Conservation (phyloP, 35 echinoderm and acorn worm genomes). For the Amphiura filiformis region DNA sequence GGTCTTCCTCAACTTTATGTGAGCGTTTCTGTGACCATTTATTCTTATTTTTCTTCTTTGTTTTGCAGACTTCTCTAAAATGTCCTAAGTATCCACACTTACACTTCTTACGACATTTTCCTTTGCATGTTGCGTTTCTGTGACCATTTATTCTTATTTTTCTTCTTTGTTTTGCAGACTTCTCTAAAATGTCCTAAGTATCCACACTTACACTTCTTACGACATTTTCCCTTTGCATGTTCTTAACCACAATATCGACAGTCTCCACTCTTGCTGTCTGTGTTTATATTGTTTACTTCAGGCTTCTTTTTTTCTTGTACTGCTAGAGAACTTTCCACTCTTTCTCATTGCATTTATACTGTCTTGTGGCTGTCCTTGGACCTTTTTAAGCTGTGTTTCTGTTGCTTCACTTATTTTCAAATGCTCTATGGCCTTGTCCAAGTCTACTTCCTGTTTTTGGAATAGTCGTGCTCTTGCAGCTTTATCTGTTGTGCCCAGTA, state of each 20-base stretch:
- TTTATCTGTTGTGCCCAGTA: slow-evolving; percentile 52
- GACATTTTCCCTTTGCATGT: too few relatives aligned
- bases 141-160: too few relatives aligned
- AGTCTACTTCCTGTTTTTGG: slow-evolving; percentile 15
- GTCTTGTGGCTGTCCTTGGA: neutral
- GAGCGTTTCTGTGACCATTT: neutral
- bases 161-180: too few relatives aligned
- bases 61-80: too few relatives aligned
- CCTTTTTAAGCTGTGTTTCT: slow-evolving; percentile 31
- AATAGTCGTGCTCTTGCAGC: slow-evolving; percentile 33
- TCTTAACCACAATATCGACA: too few relatives aligned
- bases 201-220: too few relatives aligned
- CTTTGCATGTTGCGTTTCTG: too few relatives aligned
- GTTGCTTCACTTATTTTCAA: slow-evolving; percentile 28
- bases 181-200: too few relatives aligned
- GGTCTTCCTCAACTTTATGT: neutral
- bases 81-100: too few relatives aligned
- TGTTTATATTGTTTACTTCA: too few relatives aligned
- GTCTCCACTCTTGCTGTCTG: too few relatives aligned
- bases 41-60: too few relatives aligned
- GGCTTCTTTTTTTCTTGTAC: neutral
- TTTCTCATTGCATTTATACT: neutral
- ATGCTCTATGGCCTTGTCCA: slow-evolving; percentile 36
- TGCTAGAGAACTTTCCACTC: neutral
- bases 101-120: neutral